phyloP scores from a whole-genome alignment of 30 jellyfish, hydroid and myxozoan genomes.

The Aurelia aurita region DNA sequence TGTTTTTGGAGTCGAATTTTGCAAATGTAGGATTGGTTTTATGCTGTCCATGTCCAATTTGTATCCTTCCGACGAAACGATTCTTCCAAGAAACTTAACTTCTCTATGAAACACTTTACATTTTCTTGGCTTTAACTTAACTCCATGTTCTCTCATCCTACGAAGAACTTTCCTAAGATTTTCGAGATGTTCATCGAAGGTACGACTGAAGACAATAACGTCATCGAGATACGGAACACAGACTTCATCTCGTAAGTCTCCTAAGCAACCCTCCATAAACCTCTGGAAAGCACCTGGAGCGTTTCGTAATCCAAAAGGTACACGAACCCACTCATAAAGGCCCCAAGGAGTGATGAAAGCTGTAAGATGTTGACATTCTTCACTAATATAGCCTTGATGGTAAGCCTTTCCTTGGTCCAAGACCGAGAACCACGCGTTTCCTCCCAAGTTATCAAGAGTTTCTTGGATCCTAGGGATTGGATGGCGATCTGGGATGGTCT shows the following conservation, averaged over 20 bases:
- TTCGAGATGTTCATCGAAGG: background rate
- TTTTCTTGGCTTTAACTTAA: constrained; percentile 24
- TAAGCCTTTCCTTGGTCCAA: constrained; percentile 72
- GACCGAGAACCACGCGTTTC: constrained; percentile 67
- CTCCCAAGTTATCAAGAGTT: too few species aligned
- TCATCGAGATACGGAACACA: constrained; percentile 40
- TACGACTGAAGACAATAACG: constrained; percentile 8
- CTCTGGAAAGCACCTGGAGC: constrained; percentile 36
- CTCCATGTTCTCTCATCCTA: constrained; percentile 1
- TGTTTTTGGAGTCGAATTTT: constrained; percentile 18
- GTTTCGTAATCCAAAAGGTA: constrained; percentile 10
- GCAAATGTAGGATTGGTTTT: constrained; percentile 12
- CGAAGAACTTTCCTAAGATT: constrained; percentile 16
- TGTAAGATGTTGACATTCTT: constrained; percentile 39
- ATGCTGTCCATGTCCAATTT: constrained; percentile 11
- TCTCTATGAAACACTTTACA: constrained; percentile 29
- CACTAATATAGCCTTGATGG: constrained; percentile 65
- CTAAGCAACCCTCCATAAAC: constrained; percentile 25
- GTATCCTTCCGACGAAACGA: constrained; percentile 18
- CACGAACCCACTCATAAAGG: constrained; percentile 25
- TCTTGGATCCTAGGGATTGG: constrained; percentile 64
- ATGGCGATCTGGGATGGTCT: constrained; percentile 63
- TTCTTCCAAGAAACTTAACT: constrained; percentile 12
- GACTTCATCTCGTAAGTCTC: constrained; percentile 6
- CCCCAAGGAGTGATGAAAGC: constrained; percentile 70